Evolutionary conservation across 2,797 vertebrate genomes (phyloP), one percentile per base, ranked within the genome.

Genomic region (Moxostoma hubbsi): DNA sequence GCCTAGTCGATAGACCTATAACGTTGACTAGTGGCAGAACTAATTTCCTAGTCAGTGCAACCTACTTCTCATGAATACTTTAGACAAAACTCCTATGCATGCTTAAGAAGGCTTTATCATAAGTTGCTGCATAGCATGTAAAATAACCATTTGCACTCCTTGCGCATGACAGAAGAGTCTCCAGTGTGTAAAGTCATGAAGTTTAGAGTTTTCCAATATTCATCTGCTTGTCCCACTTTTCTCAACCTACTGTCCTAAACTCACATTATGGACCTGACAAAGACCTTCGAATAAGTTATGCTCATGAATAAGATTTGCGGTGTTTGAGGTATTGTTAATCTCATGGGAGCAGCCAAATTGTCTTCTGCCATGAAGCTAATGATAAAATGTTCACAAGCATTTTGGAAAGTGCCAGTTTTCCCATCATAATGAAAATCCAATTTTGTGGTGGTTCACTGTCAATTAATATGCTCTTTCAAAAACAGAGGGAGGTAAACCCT

Each of bases 401-500:
- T 86, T 87, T 76, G 0, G 65, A 81, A 87, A 85, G 85, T 59
- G 66, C 43, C 79, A 73, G 77, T 89, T 84, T 77, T 83, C 77
- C 84, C 74, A 59, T 85, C 82, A 87, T 83, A 84, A 82, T 80
- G 75, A 83, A 83, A 86, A 88, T 80, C 73, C 84, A 88, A 87
- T 90, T 86, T 89, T 73, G 24, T 70, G 76, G 77, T 77, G 82
- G 47, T 45, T 85, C 79, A 79, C 67, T 84, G 65, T 68, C 79
- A 62, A 83, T 75, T 87, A 79, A 89, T 88, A 78, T 79, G 66
- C 77, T 54, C 64, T 75, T 71, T 79, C 83, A 82, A 76, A 81
- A 67, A 43, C 47, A 68, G n/a, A 83, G 77, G 73, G 66, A 73
- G 86, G 67, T 65, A 62, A 77, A 79, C 5, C 62, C 36, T 65